These are phyloP conservation scores for Stenopsyche tienmushanensis DNA, from an alignment of 1,140 invertebrate genomes.

Conservation along the genomic window DNA sequence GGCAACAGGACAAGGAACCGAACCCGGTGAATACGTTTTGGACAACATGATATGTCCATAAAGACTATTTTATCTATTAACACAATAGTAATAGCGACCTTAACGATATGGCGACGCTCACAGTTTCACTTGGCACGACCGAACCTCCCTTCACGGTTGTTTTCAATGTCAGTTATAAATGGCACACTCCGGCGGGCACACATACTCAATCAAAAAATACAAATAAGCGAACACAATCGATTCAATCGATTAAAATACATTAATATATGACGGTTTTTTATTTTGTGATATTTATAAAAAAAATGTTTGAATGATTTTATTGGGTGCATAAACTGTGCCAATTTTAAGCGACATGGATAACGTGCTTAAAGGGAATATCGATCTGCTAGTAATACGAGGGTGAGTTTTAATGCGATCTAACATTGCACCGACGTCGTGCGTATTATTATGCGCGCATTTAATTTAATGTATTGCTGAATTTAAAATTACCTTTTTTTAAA, in stretches of 20 bases:
- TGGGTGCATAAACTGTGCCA: constrained; percentile 31
- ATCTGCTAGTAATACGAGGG: constrained; percentile 37
- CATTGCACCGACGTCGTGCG: constrained; percentile 31
- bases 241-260: too few relatives aligned
- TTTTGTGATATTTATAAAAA: too few relatives aligned
- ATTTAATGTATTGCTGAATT: too few relatives aligned
- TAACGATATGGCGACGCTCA: constrained; percentile 30
- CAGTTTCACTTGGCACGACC: constrained; percentile 33
- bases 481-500: too few relatives aligned
- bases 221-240: too few relatives aligned
- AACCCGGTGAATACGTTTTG: too few relatives aligned
- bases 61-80: constrained; percentile 32
- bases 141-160: constrained; percentile 12
- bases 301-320: too few relatives aligned
- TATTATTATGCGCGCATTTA: background rate
- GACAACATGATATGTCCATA: constrained; percentile 16
- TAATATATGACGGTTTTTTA: too few relatives aligned
- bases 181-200: background rate
- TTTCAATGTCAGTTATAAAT: background rate
- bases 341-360: constrained; percentile 19
- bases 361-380: constrained; percentile 38
- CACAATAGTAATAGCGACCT: constrained; percentile 30
- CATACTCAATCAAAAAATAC: too few relatives aligned
- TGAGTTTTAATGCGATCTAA: constrained; percentile 29
- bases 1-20: too few relatives aligned